Evolutionary conservation across 2,888 invertebrate genomes (phyloP), one percentile per base, ranked within the genome.

Genomic region (Andrena trimmerana): DNA sequence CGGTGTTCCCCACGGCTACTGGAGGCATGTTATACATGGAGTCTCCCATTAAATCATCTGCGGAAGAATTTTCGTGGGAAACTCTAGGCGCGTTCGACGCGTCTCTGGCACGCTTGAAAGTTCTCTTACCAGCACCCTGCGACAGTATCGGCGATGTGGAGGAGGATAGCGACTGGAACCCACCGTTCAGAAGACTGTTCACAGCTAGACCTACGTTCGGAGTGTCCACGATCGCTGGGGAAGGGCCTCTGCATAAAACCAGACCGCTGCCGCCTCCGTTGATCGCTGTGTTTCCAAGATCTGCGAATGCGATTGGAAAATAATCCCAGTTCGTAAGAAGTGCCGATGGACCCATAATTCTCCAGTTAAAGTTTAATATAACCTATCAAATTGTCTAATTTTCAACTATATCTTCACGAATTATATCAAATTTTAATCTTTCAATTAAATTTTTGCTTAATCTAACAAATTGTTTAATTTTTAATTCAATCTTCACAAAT

Each of bases 121-220:
- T 2, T 59, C 62, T 78, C 72, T 89, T 88, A 92, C 93, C 92
- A 81, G 92, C 90, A 81, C 92, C 91, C 86, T 93, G 95, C 60
- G 95, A 95, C 69, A 95, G 92, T 90, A 96, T 95, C 42, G 96
- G 96, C 33, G 96, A 96, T 6, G 96, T 96, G 50, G 96, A 95
- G 80, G 96, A 94, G 73, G 96, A 96, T 81, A 95, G 94, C 20
- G 93, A 88, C 78, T 93, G 93, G 88, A 91, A 94, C 77, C 94
- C 94, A 57, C 96, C 96, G 92, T 95, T 95, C 90, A 96, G 95
- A 73, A 94, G 86, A 81, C 90, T 91, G 83, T 92, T 94, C 13
- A 91, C 88, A 78, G 92, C 86, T 78, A 94, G 87, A 67, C 91
- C 91, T 70, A 94, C 81, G 84, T 91, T 93, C 42, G 92, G 90